These are phyloP conservation scores for Hedya salicella DNA, from an alignment of 2,888 invertebrate genomes.

Conservation along the genomic window DNA sequence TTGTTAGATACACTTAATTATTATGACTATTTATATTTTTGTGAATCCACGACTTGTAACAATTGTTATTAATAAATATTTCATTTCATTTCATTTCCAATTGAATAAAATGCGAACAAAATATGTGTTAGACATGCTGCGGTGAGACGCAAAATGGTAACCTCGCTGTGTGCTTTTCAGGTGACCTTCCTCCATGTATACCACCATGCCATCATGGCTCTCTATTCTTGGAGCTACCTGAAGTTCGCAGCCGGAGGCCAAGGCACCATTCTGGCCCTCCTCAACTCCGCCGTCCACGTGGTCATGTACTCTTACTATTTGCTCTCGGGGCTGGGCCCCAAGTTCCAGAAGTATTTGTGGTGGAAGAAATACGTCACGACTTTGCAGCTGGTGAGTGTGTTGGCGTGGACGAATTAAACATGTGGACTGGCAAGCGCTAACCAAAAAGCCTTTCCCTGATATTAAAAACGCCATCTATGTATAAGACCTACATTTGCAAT, in stretches of 20 bases:
- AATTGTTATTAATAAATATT: too few relatives aligned
- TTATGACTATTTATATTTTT: too few relatives aligned
- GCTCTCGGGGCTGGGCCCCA: constrained; percentile 90
- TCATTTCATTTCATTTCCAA: too few relatives aligned
- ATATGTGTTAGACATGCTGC: too few relatives aligned
- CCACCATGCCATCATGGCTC: constrained; percentile 92
- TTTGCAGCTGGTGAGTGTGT: constrained; percentile 89
- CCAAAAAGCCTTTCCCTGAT: too few relatives aligned
- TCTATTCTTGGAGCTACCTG: constrained; percentile 92
- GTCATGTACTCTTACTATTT: constrained; percentile 94
- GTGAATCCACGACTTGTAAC: too few relatives aligned
- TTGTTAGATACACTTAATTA: too few relatives aligned
- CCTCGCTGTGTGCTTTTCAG: constrained; percentile 78
- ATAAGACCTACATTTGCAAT: too few relatives aligned
- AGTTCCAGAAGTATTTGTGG: constrained; percentile 92
- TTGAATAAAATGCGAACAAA: too few relatives aligned
- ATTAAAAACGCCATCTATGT: too few relatives aligned
- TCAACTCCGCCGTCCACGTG: constrained; percentile 92
- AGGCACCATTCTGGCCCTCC: constrained; percentile 89
- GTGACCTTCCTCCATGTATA: constrained; percentile 96
- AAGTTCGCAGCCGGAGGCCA: constrained; percentile 93
- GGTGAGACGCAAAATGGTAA: neutral
- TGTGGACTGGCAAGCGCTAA: too few relatives aligned
- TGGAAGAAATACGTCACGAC: constrained; percentile 95
- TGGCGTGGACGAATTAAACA: too few relatives aligned